Percentiles rank a stretch among this genome's conserved stretches.
These are phyloP conservation scores for Pseudobourletiella spinata DNA, from an alignment of 1,140 invertebrate species.

Conservation along the genomic window DNA sequence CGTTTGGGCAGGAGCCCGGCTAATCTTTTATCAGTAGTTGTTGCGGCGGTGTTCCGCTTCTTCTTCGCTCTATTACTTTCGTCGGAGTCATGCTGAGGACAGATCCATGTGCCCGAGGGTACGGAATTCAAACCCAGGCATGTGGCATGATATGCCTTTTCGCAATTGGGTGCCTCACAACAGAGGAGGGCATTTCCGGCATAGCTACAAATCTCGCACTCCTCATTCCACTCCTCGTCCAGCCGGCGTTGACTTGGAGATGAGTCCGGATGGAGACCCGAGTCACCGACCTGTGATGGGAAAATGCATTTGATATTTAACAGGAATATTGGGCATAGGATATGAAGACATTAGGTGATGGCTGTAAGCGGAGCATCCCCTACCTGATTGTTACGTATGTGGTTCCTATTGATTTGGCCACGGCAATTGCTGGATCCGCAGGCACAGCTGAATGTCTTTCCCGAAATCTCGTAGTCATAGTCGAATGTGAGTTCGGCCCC, in stretches of 20 bases:
- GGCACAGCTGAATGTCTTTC: conserved; percentile 15
- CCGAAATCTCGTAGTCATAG: conserved; percentile 12
- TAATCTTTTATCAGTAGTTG: no score
- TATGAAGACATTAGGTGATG: no score
- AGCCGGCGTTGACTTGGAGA: background rate
- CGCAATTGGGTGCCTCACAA: conserved; percentile 20
- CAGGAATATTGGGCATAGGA: no score
- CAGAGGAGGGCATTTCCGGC: conserved; percentile 20
- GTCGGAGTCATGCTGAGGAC: conserved; percentile 23
- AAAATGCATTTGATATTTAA: no score
- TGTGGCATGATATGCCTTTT: conserved; percentile 17
- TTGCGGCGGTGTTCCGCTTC: no score
- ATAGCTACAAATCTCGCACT: conserved; percentile 19
- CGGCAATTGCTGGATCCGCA: conserved; percentile 14
- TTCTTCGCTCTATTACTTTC: no score
- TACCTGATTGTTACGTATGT: background rate
- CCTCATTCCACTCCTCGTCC: conserved; percentile 18
- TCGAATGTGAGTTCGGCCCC: conserved; percentile 28
- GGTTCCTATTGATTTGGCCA: conserved; percentile 4
- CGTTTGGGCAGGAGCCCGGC: no score
- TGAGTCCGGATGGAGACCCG: background rate
- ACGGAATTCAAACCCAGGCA: conserved; percentile 11
- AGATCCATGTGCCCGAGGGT: conserved; percentile 17
- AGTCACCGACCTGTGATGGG: background rate
- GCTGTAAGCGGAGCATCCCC: no score